Conservation (phyloP, 2,888 invertebrate species). For the Leptinotarsa tumamoca region DNA sequence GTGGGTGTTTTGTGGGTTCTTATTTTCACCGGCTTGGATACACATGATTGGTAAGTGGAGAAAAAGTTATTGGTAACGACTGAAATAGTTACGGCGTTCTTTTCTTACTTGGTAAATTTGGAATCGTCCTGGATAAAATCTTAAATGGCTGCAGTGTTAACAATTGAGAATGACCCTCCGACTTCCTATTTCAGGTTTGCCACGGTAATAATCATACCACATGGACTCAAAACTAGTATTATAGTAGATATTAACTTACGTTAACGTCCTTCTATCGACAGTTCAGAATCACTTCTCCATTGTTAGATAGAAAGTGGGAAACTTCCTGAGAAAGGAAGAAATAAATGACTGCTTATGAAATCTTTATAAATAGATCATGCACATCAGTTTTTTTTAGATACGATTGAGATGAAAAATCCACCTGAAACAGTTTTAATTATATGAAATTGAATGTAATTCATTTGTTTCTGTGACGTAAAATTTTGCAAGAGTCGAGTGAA, state of each 20-base stretch:
- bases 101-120: neutral
- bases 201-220: neutral
- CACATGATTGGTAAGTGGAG: conserved; percentile 45
- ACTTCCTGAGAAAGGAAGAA: no score
- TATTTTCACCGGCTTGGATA: conserved; percentile 34
- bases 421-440: no score
- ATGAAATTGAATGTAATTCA: no score
- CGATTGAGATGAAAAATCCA: no score
- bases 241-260: no score
- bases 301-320: no score
- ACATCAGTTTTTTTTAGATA: no score
- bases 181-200: neutral
- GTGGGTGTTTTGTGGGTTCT: conserved; percentile 41
- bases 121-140: neutral
- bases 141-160: neutral
- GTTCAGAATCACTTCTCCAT: neutral
- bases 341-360: no score
- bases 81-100: neutral
- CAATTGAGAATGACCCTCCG: neutral
- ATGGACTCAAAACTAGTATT: no score
- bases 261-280: neutral
- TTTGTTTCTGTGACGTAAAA: no score
- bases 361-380: no score
- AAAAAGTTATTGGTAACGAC: conserved; percentile 26
- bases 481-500: no score